Percentiles rank a stretch among this genome's conserved stretches.
Conservation (phyloP, 2,888 invertebrate genomes). For the Apodemia duryi region DNA sequence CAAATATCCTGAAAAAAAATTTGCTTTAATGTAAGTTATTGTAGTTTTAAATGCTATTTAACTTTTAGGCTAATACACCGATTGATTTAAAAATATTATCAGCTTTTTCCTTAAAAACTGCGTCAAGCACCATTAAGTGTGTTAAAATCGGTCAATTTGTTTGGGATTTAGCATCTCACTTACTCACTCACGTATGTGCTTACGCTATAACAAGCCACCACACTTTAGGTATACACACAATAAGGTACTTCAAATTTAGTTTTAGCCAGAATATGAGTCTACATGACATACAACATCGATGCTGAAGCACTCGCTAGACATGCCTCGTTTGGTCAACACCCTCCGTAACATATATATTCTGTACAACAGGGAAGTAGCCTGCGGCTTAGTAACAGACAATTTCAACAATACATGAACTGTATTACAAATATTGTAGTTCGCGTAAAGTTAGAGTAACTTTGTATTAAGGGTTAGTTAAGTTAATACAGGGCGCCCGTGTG, state of each 20-base stretch:
- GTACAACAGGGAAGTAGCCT: slow-evolving; percentile 28
- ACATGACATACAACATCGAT: slow-evolving; percentile 16
- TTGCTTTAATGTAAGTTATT: no score
- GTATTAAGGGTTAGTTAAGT: slow-evolving; percentile 56
- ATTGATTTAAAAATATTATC: no score
- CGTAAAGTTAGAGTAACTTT: slow-evolving; percentile 58
- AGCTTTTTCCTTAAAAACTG: no score
- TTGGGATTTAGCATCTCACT: no score
- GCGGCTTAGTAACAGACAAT: slow-evolving; percentile 55
- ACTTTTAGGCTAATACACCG: no score
- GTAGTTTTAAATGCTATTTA: no score
- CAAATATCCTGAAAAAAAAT: no score
- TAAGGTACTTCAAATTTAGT: background rate
- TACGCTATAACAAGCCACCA: no score
- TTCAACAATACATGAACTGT: slow-evolving; percentile 41
- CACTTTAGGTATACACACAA: no score
- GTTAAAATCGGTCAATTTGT: no score
- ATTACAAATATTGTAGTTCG: slow-evolving; percentile 36
- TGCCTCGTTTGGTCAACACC: background rate
- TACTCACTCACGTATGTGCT: no score
- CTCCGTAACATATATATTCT: background rate
- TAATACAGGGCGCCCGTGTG: slow-evolving; percentile 39
- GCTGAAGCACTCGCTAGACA: slow-evolving; percentile 23
- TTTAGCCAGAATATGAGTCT: background rate
- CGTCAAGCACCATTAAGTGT: no score